A percentile compares a stretch with the other conserved stretches of the same genome.
These are phyloP conservation scores for Ctenopoma kingsleyae DNA, from an alignment of 2,797 vertebrate species.

Conservation along the genomic window DNA sequence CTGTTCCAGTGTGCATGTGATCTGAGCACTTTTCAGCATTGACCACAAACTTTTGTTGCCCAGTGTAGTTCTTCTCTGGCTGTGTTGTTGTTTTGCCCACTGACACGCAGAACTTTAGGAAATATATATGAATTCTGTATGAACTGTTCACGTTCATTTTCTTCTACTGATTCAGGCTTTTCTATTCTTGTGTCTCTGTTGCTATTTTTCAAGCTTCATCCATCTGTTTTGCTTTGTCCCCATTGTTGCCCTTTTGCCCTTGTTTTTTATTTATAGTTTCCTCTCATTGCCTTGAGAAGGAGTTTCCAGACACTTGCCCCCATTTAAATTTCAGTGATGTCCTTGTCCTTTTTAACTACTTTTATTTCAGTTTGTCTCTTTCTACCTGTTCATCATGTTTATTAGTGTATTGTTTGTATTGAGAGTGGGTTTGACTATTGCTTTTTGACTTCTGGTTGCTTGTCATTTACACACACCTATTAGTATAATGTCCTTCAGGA, in stretches of 20 bases:
- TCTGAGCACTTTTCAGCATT: too few species aligned
- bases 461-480: too few species aligned
- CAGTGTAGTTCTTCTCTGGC: not conserved
- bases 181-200: not conserved
- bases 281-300: constrained; percentile 2
- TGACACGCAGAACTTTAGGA: not conserved
- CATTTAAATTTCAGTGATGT: constrained; percentile 15
- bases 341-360: constrained; percentile 14
- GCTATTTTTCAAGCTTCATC: not conserved
- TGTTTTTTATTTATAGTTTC: constrained; percentile 2
- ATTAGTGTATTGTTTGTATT: too few species aligned
- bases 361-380: not conserved
- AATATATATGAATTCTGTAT: not conserved
- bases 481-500: too few species aligned
- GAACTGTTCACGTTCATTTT: not conserved
- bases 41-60: too few species aligned
- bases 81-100: not conserved
- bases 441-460: too few species aligned
- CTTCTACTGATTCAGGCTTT: not conserved
- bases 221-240: not conserved
- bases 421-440: too few species aligned
- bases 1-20: too few species aligned
- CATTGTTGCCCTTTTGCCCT: not conserved
- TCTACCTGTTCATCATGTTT: not conserved
- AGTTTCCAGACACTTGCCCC: constrained; percentile 3